These are phyloP conservation scores for Chloroclysta siterata DNA, from an alignment of 2,888 invertebrate species.

Conservation along the genomic window DNA sequence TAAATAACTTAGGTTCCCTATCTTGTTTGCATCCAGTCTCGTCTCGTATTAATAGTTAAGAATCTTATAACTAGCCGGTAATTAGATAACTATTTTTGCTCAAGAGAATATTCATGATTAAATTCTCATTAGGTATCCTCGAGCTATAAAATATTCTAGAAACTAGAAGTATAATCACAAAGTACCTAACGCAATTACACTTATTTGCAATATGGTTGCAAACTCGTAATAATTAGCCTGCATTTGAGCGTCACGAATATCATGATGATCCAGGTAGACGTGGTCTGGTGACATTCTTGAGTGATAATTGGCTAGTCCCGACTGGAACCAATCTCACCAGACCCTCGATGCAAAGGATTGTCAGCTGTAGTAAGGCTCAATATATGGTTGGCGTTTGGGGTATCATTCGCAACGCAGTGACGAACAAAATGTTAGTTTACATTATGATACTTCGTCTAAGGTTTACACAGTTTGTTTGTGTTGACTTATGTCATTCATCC, in stretches of 20 bases:
- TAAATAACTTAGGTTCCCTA: too few species aligned
- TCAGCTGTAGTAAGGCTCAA: background rate
- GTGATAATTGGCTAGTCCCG: constrained; percentile 44
- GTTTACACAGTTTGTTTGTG: too few species aligned
- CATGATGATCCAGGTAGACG: constrained; percentile 34
- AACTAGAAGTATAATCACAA: constrained; percentile 2
- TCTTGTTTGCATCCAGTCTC: background rate
- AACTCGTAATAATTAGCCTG: constrained; percentile 15
- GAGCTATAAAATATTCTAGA: constrained; percentile 1
- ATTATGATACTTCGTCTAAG: too few species aligned
- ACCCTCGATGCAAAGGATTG: background rate
- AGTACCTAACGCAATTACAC: constrained; percentile 2
- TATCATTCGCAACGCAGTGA: constrained; percentile 10
- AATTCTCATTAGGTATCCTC: constrained; percentile 1
- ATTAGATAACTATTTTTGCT: background rate
- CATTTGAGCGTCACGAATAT: constrained; percentile 26
- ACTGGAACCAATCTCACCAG: constrained; percentile 31
- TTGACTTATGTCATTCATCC: constrained; percentile 24
- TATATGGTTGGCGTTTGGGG: background rate
- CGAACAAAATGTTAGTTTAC: constrained; percentile 8
- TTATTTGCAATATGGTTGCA: constrained; percentile 10
- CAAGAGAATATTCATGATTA: constrained; percentile 13
- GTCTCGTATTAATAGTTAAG: background rate
- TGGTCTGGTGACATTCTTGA: constrained; percentile 43
- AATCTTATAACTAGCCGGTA: background rate